A percentile compares a stretch with the other conserved stretches of the same genome.
These are phyloP conservation scores for Sipunculus nudus DNA, from an alignment of 2,888 invertebrate species.

Conservation along the genomic window DNA sequence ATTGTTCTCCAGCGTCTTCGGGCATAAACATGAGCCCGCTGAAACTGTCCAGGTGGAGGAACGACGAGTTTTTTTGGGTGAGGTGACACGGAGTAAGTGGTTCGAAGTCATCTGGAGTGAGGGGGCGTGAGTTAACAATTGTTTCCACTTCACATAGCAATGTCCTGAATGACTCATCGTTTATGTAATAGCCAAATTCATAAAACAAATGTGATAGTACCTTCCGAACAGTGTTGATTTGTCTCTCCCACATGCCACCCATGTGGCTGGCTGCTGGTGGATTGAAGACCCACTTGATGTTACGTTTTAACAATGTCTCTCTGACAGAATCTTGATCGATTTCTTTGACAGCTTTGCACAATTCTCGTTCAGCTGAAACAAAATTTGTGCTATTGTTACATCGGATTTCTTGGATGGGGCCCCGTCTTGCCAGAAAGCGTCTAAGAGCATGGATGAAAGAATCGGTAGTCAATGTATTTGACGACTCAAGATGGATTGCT, in stretches of 20 bases:
- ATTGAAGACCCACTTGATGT: too few relatives aligned
- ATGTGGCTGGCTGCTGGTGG: slow-evolving; percentile 43
- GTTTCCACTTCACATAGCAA: slow-evolving; percentile 33
- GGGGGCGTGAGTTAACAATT: slow-evolving; percentile 34
- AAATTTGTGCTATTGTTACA: slow-evolving; percentile 13
- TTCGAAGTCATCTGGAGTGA: slow-evolving; percentile 19
- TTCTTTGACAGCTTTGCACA: slow-evolving; percentile 7
- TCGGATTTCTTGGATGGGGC: slow-evolving; percentile 7
- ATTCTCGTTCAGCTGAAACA: slow-evolving; percentile 17
- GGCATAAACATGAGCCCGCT: too few relatives aligned
- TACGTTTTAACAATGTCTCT: too few relatives aligned
- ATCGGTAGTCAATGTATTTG: slow-evolving; percentile 30
- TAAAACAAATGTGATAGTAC: slow-evolving; percentile 29
- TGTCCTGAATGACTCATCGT: slow-evolving; percentile 31
- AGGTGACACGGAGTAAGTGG: slow-evolving; percentile 23
- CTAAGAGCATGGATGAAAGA: slow-evolving; percentile 38
- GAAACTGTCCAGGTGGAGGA: too few relatives aligned
- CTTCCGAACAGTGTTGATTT: slow-evolving; percentile 39
- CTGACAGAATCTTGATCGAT: slow-evolving; percentile 16
- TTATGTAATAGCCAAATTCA: slow-evolving; percentile 10
- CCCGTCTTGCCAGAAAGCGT: slow-evolving; percentile 33
- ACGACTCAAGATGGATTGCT: slow-evolving; percentile 51
- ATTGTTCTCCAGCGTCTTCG: too few relatives aligned
- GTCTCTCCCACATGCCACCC: slow-evolving; percentile 47
- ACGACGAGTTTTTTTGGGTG: slow-evolving; percentile 14